Evolutionary conservation across 2,888 invertebrate genomes (phyloP).

Genomic region (Endotricha flammealis): DNA sequence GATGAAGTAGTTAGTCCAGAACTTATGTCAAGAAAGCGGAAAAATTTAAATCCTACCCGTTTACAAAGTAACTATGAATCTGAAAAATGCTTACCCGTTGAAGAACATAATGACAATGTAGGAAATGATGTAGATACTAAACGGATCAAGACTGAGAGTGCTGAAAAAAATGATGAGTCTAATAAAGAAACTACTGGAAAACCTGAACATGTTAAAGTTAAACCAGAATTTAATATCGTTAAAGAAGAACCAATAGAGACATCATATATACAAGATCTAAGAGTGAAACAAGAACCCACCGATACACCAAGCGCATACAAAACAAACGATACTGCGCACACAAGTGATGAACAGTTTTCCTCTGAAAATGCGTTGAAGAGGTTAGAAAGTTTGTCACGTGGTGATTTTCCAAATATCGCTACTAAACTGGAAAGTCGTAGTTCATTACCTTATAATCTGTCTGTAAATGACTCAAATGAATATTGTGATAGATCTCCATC

Average conservation of each 20-base stretch:
- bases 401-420: constrained; percentile 80
- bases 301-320: constrained; percentile 54
- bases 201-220: constrained; percentile 43
- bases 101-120: constrained; percentile 35
- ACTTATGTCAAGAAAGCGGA: constrained; percentile 89
- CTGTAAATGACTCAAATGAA: constrained; percentile 57
- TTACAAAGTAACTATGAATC: constrained; percentile 74
- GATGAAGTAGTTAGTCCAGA: constrained; percentile 73
- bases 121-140: constrained; percentile 57
- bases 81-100: constrained; percentile 32
- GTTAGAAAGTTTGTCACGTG: constrained; percentile 88
- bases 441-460: constrained; percentile 50
- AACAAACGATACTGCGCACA: constrained; percentile 27
- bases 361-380: constrained; percentile 85
- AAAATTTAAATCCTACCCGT: constrained; percentile 91
- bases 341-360: constrained; percentile 48
- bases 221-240: constrained; percentile 37
- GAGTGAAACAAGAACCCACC: constrained; percentile 56
- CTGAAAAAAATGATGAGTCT: constrained; percentile 22
- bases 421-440: constrained; percentile 48
- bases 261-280: constrained; percentile 48
- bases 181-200: constrained; percentile 23
- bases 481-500: constrained; percentile 76
- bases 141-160: constrained; percentile 52
- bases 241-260: constrained; percentile 51